Percentiles rank a stretch among this genome's conserved stretches.
phyloP scores from a whole-genome alignment of 2,113 vertebrate genomes.

The Aptenodytes patagonicus region DNA sequence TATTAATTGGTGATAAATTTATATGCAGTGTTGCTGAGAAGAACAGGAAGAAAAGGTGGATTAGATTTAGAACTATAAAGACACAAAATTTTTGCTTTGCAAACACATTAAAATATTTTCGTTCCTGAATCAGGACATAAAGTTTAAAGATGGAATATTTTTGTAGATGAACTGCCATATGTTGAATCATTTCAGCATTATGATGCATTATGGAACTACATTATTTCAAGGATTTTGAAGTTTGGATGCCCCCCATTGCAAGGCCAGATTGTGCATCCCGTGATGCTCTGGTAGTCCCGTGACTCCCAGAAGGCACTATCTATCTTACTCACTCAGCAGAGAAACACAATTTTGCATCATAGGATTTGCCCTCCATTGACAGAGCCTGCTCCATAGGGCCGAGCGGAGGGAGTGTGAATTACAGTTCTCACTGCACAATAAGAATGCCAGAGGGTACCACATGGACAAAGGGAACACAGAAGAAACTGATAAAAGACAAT shows the following conservation, averaged over 20 bases:
- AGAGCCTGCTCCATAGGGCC: fast-evolving
- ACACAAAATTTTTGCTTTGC: background rate
- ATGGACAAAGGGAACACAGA: background rate
- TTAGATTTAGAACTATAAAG: background rate
- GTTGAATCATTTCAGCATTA: background rate
- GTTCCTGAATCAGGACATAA: background rate
- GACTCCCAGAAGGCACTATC: background rate
- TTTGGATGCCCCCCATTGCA: background rate
- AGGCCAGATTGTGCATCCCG: background rate
- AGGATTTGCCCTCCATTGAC: background rate
- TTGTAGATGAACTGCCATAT: background rate
- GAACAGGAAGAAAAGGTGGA: background rate
- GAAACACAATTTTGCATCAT: background rate
- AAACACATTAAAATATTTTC: background rate
- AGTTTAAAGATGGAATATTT: background rate
- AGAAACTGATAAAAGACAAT: background rate
- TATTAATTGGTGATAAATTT: background rate
- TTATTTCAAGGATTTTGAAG: background rate
- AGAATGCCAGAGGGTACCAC: background rate
- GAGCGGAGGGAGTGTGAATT: background rate
- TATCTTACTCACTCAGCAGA: background rate
- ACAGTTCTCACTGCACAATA: background rate
- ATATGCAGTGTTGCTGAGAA: background rate
- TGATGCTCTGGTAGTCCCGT: background rate
- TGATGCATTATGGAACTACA: background rate